Evolutionary conservation across 2,113 vertebrate genomes (phyloP).

Genomic region (Onychostruthus taczanowskii): DNA sequence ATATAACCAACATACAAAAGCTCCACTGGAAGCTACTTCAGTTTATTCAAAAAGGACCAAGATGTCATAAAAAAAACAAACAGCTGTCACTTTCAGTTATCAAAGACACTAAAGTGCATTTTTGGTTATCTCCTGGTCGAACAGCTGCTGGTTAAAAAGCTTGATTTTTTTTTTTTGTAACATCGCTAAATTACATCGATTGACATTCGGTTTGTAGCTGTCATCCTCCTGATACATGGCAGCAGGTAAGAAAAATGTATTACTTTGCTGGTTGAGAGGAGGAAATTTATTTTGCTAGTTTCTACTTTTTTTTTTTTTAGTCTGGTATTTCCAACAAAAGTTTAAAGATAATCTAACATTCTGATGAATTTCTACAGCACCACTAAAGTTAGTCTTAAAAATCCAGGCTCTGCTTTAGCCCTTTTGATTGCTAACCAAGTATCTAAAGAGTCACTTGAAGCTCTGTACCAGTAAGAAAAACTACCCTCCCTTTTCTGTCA

Average conservation of each 20-base stretch:
- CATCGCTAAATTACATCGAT: slow-evolving; percentile 13
- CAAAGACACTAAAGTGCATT: slow-evolving; percentile 74
- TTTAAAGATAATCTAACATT: slow-evolving; percentile 37
- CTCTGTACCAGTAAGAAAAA: slow-evolving; percentile 64
- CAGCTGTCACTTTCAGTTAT: slow-evolving; percentile 67
- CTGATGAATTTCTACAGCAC: slow-evolving; percentile 67
- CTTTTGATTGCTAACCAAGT: slow-evolving; percentile 52
- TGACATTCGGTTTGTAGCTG: slow-evolving; percentile 59
- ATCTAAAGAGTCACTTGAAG: slow-evolving; percentile 51
- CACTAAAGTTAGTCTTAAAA: slow-evolving; percentile 61
- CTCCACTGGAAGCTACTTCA: slow-evolving; percentile 74
- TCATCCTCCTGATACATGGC: slow-evolving; percentile 35
- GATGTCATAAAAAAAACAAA: slow-evolving; percentile 21
- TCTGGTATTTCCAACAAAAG: slow-evolving; percentile 21
- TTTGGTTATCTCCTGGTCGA: slow-evolving; percentile 66
- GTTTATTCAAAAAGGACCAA: slow-evolving; percentile 69
- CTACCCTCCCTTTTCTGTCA: slow-evolving; percentile 34
- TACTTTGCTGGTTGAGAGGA: slow-evolving; percentile 50
- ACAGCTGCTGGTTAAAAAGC: slow-evolving; percentile 65
- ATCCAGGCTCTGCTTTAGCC: slow-evolving; percentile 63
- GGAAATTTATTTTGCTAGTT: neutral
- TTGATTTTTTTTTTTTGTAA: neutral
- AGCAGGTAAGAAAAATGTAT: slow-evolving; percentile 37
- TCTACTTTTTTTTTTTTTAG: neutral
- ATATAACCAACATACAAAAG: slow-evolving; percentile 72